Evolutionary conservation across 2,113 vertebrate species (phyloP).

Genomic region (Sigmodon hispidus): DNA sequence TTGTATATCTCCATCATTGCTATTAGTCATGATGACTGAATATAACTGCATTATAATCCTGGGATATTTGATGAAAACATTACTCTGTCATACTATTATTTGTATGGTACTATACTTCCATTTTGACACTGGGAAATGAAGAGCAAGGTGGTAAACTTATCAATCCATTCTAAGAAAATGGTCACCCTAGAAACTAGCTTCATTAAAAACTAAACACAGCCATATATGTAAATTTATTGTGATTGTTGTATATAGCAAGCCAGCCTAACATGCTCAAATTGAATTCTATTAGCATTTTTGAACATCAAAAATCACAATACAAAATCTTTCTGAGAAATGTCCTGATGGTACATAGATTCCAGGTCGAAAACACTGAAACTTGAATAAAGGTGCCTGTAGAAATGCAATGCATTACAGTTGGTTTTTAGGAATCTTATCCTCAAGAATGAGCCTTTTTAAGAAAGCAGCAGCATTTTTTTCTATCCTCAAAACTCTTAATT

Average conservation of each 20-base stretch:
- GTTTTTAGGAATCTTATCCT: slow-evolving; percentile 14
- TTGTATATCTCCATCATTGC: neutral
- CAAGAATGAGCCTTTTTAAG: neutral
- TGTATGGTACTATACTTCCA: neutral
- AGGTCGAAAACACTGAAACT: slow-evolving; percentile 4
- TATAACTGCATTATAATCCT: neutral
- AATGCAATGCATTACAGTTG: neutral
- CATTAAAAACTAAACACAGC: neutral
- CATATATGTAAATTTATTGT: neutral
- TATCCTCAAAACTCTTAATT: neutral
- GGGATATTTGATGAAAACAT: neutral
- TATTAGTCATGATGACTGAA: neutral
- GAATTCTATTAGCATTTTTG: neutral
- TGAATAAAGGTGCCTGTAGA: neutral
- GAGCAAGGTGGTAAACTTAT: neutral
- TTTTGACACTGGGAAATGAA: slow-evolving; percentile 26
- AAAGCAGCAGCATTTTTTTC: neutral
- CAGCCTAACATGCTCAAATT: neutral
- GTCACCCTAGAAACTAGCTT: neutral
- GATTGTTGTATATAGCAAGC: neutral
- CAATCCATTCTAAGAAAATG: neutral
- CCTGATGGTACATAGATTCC: neutral
- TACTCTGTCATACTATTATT: neutral
- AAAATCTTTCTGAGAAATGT: neutral
- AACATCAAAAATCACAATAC: neutral